Base-by-base conservation (phyloP, 2,888 invertebrate species). In the Chironomus riparius region DNA sequence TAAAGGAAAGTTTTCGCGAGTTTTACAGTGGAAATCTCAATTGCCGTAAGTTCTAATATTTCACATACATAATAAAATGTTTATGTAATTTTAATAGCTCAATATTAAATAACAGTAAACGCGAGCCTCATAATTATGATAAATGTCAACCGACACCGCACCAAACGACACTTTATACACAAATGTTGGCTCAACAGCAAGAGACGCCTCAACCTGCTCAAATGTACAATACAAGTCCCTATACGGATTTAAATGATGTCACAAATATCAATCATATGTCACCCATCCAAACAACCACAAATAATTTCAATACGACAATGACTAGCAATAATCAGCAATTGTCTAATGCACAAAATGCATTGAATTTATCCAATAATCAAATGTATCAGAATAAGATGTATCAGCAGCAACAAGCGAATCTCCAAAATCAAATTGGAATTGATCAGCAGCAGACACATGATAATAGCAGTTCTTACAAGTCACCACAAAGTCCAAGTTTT, bases 71-170 rank as follows among this genome's bases (percentile, higher is more conserved):
- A 38, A 28, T n/a, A 13, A 18, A 18, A 5, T 38, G 2, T 38
- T 38, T 10, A 10, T 38, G 38, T 10, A 38, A 38, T 10, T 38
- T 10, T 38, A 38, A 38, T 38, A 2, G 38, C 10, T 38, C 10
- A 2, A 21, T 73, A 71, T 71, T 50, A 56, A 50, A 15, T 72
- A 76, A 15, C 12, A 80, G 79, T 76, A 81, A 82, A 47, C 81
- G 84, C 5, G 84, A 84, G 78, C 83, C 83, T n/a, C 84, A 84
- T 77, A 85, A 85, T 77, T 84, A 84, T 76, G 85, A 84, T 78
- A 85, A 83, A 80, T 83, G 83, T 15, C 83, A 83, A 78, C 84
- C 85, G 21, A 84, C 84, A n/a, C 68, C 82, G 77, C 84, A 85
- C 77, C 84, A 84, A 80, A 85, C 85, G 2, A 82, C 79, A n/a